Percentiles rank a stretch among this genome's conserved stretches.
Conservation (phyloP, 37 sponge, comb jelly and placozoan species). For the Aphrocallistes beatrix region DNA sequence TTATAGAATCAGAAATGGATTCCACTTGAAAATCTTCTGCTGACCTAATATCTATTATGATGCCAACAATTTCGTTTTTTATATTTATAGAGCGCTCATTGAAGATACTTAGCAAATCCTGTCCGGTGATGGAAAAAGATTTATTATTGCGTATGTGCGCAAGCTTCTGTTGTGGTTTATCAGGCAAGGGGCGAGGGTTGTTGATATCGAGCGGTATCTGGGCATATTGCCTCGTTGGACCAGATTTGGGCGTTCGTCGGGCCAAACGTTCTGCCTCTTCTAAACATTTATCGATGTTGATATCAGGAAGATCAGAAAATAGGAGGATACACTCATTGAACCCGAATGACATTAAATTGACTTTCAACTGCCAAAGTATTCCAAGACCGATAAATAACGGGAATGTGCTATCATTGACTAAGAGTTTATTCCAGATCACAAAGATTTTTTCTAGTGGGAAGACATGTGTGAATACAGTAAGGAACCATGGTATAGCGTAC, state of each 20-base stretch:
- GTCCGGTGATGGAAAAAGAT: background rate
- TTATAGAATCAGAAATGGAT: conserved; percentile 38
- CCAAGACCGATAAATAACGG: conserved; percentile 84
- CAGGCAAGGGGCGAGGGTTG: background rate
- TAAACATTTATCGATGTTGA: background rate
- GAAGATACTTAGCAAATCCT: background rate
- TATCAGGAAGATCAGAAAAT: conserved; percentile 98
- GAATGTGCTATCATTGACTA: conserved; percentile 71
- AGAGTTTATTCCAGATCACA: conserved; percentile 86
- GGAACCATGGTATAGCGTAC: conserved; percentile 98
- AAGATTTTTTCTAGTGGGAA: conserved; percentile 86
- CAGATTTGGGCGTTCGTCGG: background rate
- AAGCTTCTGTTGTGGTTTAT: background rate
- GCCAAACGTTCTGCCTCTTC: background rate
- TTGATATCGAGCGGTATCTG: background rate
- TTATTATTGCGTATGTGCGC: background rate
- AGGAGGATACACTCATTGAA: conserved; percentile 98
- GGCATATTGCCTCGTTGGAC: background rate
- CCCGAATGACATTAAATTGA: conserved; percentile 52
- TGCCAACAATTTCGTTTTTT: background rate
- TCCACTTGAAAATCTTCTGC: background rate
- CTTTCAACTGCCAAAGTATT: conserved; percentile 74
- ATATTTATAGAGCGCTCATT: background rate
- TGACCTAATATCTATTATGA: background rate
- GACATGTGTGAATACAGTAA: conserved; percentile 98